These are phyloP conservation scores for Epinephelus moara DNA, from an alignment of 2,113 vertebrate genomes.

Conservation along the genomic window DNA sequence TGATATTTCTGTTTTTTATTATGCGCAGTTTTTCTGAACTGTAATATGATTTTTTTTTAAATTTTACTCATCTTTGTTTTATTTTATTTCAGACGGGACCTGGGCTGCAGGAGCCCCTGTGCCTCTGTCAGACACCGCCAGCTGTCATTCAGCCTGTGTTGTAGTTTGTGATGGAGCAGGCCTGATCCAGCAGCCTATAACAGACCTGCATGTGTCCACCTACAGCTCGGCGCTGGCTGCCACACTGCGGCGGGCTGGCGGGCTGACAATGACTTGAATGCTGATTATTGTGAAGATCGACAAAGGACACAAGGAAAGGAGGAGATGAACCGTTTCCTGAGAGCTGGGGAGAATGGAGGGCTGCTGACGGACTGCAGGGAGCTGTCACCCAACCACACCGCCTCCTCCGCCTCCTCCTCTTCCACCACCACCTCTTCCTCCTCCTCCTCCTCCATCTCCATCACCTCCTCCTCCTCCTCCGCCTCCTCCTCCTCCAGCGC, in stretches of 20 bases:
- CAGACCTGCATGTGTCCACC: slow-evolving; percentile 18
- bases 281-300: slow-evolving; percentile 95
- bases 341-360: slow-evolving; percentile 81
- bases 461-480: neutral
- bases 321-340: slow-evolving; percentile 94
- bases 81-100: neutral
- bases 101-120: too few species aligned
- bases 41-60: neutral
- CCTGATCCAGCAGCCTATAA: slow-evolving; percentile 10
- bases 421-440: slow-evolving; percentile 5
- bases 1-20: neutral
- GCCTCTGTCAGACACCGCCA: neutral
- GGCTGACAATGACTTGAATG: slow-evolving; percentile 91
- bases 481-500: slow-evolving; percentile 75
- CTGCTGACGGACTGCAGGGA: slow-evolving; percentile 89
- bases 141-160: slow-evolving; percentile 44
- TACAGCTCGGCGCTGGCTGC: slow-evolving; percentile 9
- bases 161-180: slow-evolving; percentile 23
- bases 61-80: neutral
- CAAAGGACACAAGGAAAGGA: slow-evolving; percentile 85
- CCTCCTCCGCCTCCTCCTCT: slow-evolving; percentile 68
- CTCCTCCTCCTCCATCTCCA: slow-evolving; percentile 45
- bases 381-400: slow-evolving; percentile 80
- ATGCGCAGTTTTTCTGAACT: neutral
- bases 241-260: slow-evolving; percentile 68